Percentiles rank a stretch among this genome's conserved stretches.
These are phyloP conservation scores for Drosophila seclusa DNA, from an alignment of 2,888 invertebrate species.

Conservation along the genomic window DNA sequence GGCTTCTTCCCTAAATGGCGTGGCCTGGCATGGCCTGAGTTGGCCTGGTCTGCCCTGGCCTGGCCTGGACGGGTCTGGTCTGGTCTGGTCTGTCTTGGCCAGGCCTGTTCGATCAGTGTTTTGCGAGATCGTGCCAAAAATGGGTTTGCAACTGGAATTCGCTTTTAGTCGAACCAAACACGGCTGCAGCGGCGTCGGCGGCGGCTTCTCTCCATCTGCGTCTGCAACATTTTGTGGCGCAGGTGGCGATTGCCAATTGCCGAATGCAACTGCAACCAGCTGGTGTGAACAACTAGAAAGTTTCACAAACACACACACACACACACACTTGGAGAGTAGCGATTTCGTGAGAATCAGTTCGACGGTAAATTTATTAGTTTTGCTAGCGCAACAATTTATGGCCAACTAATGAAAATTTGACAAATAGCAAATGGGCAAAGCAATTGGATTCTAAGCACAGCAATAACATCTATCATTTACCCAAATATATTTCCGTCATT, in stretches of 20 bases:
- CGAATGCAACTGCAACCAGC: constrained; percentile 41
- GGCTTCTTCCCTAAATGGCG: constrained; percentile 74
- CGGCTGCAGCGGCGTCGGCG: constrained; percentile 25
- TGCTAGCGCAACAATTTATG: constrained; percentile 69
- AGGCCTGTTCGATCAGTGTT: constrained; percentile 50
- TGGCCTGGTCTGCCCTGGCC: constrained; percentile 46
- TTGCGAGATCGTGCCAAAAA: constrained; percentile 75
- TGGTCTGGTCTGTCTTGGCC: constrained; percentile 19
- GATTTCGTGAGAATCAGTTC: constrained; percentile 76
- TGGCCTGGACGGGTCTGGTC: constrained; percentile 42
- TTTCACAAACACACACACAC: constrained; percentile 32
- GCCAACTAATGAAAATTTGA: constrained; percentile 76
- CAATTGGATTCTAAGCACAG: constrained; percentile 50
- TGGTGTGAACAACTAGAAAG: constrained; percentile 79
- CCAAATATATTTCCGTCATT: constrained; percentile 45
- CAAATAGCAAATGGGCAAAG: constrained; percentile 73
- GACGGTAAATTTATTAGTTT: constrained; percentile 69
- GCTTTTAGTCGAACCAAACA: constrained; percentile 70
- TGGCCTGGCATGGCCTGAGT: constrained; percentile 45
- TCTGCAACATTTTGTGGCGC: constrained; percentile 51
- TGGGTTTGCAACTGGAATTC: constrained; percentile 81
- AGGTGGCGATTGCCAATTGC: constrained; percentile 69
- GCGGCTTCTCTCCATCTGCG: constrained; percentile 23
- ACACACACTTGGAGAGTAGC: not conserved
- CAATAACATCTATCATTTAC: constrained; percentile 68